Base-by-base conservation (phyloP, 2,888 invertebrate species). In the Trachelus iudaicus region DNA sequence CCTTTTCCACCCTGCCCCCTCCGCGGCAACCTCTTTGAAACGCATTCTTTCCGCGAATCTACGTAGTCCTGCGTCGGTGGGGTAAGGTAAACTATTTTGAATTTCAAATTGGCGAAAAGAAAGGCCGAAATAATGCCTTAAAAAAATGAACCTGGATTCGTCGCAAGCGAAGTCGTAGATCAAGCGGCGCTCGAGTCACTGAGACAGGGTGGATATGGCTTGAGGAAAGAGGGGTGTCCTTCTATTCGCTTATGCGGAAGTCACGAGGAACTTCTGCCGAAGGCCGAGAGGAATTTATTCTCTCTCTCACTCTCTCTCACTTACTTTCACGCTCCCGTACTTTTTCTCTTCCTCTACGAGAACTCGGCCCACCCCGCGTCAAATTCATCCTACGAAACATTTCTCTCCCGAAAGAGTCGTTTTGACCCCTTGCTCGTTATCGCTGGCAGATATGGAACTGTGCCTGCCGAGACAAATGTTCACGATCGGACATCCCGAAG, bases 41-140 rank as follows among this genome's bases (percentile, higher is more conserved):
- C 56, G 34, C 75, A 75, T 34, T 77, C 30, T 35, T 40, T 73
- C 37, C 69, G 68, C 73, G 68, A 23, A 31, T 34, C 56, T 69
- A 68, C 23, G 76, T 75, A 31, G 37, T 78, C 56, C 73, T 56
- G 74, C 76, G 79, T 73, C 69, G 79, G 69, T 31, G 2, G 31
- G 69, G 83, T 81, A 81, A 83, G 86, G 85, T 86, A 86, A 87
- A 86, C 86, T 88, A 83, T 86, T 88, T 86, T 88, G 87, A 86
- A 88, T 85, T 89, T 88, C 86, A 88, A 87, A 88, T 88, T 77
- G 79, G 79, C 79, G 80, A 85, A 85, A 40, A 84, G 82, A 80
- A 84, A 83, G 80, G 80, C 81, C 76, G 79, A 80, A 82, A 80
- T 82, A 81, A 84, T 77, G 73, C 37, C 13, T 30, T 30, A 31